Evolutionary conservation across 2,888 invertebrate species (phyloP).

Genomic region (Lepidocyrtoides sp.): DNA sequence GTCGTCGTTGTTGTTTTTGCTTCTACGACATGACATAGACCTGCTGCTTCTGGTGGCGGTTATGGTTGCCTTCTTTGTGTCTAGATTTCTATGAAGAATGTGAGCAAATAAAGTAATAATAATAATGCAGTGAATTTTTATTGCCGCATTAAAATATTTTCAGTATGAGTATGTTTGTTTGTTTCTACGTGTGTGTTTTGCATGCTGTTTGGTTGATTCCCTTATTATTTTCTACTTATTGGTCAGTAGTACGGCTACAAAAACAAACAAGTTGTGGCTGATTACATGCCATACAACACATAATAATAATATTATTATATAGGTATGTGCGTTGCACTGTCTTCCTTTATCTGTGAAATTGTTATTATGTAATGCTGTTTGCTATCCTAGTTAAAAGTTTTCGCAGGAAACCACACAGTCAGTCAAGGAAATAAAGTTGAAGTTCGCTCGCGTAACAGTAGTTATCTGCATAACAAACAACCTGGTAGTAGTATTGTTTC

Average conservation of each 20-base stretch:
- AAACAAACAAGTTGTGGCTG: no score
- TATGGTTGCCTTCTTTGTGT: not conserved
- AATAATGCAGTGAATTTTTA: not conserved
- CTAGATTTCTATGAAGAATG: not conserved
- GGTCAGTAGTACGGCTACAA: not conserved
- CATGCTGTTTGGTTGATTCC: no score
- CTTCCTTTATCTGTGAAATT: not conserved
- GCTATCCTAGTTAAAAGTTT: conserved; percentile 18
- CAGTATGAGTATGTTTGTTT: not conserved
- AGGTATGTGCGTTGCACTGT: not conserved
- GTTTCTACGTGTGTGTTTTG: not conserved
- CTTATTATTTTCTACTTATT: not conserved
- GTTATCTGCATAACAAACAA: not conserved
- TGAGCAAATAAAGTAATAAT: not conserved
- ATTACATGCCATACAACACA: not conserved
- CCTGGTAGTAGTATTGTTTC: not conserved
- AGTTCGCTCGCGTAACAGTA: conserved; percentile 37
- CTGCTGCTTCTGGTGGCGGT: not conserved
- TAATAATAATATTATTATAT: not conserved
- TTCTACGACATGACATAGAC: conserved; percentile 28
- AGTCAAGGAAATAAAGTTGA: conserved; percentile 47
- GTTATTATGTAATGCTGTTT: conserved; percentile 32
- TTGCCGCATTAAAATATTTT: not conserved
- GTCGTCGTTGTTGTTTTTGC: not conserved
- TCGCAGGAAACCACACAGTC: not conserved